These are phyloP conservation scores for Tichodroma muraria DNA, from an alignment of 2,113 vertebrate genomes.

Conservation along the genomic window DNA sequence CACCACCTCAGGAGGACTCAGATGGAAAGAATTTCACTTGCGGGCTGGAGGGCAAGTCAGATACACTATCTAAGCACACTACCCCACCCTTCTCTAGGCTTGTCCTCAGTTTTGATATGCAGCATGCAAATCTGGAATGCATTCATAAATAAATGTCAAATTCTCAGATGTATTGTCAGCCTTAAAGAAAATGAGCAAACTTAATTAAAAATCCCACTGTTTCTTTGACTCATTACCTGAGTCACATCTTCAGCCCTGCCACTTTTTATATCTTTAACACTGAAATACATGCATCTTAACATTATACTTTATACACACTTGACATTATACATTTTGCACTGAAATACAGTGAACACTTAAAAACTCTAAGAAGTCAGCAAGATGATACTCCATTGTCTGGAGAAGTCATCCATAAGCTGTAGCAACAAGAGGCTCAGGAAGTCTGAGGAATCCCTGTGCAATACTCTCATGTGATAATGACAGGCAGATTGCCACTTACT, in stretches of 20 bases:
- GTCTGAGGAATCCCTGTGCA: not conserved
- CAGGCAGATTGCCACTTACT: not conserved
- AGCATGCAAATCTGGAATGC: constrained; percentile 21
- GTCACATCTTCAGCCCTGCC: not conserved
- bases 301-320: not conserved
- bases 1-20: constrained; percentile 19
- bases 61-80: not conserved
- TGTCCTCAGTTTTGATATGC: not conserved
- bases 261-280: not conserved
- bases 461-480: not conserved
- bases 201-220: constrained; percentile 20
- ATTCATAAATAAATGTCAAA: constrained; percentile 37
- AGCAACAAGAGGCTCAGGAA: not conserved
- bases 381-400: not conserved
- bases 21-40: constrained; percentile 51
- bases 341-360: not conserved
- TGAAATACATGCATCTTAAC: not conserved
- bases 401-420: not conserved
- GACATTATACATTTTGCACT: not conserved
- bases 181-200: constrained; percentile 15
- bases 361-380: not conserved
- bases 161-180: not conserved
- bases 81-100: constrained; percentile 21
- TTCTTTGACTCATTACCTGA: constrained; percentile 39
- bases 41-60: constrained; percentile 30